A percentile compares a stretch with the other conserved stretches of the same genome.
phyloP scores from a whole-genome alignment of 2,888 invertebrate genomes.

The Cantharis flavilabris region DNA sequence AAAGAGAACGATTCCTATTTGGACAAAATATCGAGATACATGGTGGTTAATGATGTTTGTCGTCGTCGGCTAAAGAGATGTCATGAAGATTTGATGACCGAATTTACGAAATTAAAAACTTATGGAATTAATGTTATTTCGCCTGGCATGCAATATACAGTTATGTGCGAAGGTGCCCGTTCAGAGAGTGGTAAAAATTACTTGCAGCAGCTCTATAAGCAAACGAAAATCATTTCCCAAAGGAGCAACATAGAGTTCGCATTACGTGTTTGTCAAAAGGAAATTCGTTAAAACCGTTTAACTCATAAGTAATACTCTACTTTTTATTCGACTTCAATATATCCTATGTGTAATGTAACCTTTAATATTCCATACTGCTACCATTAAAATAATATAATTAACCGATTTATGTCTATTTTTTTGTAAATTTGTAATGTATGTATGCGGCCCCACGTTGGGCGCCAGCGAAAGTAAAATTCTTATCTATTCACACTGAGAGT shows the following conservation, averaged over 20 bases:
- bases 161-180: background rate
- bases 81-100: background rate
- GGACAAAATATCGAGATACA: background rate
- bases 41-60: background rate
- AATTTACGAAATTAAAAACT: background rate
- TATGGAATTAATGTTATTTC: background rate
- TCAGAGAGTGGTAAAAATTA: background rate
- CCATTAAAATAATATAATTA: too few species aligned
- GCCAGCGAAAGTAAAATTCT: too few species aligned
- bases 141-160: background rate
- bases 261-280: background rate
- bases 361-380: too few species aligned
- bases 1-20: background rate
- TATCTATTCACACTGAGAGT: too few species aligned
- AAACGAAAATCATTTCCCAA: background rate
- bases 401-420: too few species aligned
- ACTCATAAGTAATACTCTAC: too few species aligned
- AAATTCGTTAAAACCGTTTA: too few species aligned
- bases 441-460: too few species aligned
- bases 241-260: background rate
- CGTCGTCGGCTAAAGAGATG: background rate
- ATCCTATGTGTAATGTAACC: too few species aligned
- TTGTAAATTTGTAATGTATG: too few species aligned
- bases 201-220: background rate
- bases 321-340: too few species aligned